Percentiles rank a stretch among this genome's conserved stretches.
phyloP scores from a whole-genome alignment of 30 jellyfish, hydroid and myxozoan genomes.

The Hydra vulgaris region DNA sequence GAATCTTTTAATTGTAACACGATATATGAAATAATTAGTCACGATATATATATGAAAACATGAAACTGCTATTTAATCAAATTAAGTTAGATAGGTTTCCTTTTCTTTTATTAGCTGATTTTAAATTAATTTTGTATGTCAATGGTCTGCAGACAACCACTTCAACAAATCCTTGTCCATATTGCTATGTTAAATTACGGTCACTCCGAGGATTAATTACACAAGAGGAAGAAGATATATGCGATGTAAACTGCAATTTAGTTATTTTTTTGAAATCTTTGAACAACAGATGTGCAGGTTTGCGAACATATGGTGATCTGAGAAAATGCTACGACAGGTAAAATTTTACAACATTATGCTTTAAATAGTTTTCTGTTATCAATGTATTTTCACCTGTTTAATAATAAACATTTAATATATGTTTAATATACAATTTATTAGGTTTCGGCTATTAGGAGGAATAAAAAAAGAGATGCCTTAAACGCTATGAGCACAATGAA shows the following conservation, averaged over 20 bases:
- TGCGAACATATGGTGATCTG: background rate
- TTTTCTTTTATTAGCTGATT: background rate
- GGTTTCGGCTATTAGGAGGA: background rate
- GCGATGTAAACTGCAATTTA: background rate
- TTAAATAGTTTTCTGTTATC: background rate
- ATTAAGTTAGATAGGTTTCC: background rate
- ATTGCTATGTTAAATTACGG: background rate
- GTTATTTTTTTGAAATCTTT: background rate
- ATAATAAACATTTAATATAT: too few species aligned
- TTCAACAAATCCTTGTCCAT: background rate
- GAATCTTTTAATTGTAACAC: too few species aligned
- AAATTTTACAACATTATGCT: too few species aligned
- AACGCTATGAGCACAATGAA: background rate
- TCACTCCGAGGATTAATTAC: background rate
- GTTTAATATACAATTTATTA: too few species aligned
- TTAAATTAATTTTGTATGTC: too few species aligned
- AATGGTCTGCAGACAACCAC: background rate
- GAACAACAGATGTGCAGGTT: background rate
- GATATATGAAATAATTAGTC: too few species aligned
- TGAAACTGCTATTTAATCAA: too few species aligned
- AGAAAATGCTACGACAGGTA: background rate
- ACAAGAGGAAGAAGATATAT: background rate
- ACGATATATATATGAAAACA: too few species aligned
- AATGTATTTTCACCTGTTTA: background rate
- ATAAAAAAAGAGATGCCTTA: background rate